Evolutionary conservation across 2,888 invertebrate genomes (phyloP), one percentile per base, ranked within the genome.

Genomic region (Torymus texanus): DNA sequence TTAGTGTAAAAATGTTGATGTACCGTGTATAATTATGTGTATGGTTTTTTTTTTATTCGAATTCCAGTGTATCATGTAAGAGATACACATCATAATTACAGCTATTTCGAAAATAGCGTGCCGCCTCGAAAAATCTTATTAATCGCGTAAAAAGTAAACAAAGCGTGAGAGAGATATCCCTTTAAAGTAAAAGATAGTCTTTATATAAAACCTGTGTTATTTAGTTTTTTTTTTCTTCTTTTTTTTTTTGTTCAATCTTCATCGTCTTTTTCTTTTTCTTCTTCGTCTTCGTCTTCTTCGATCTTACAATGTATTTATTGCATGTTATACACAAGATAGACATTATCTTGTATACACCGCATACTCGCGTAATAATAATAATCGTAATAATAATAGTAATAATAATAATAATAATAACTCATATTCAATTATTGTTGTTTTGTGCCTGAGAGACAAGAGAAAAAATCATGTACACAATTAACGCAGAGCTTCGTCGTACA

Each of bases 31-130:
- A 10, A 50, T 24, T 58, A 16, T 67, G 41, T 62, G 16, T 59
- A 51, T 65, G 14, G n/a, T n/a, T n/a, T 58, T 11, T 62, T 3
- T 65, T 53, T 53, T 51, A 41, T 41, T 56, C 51, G 4, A 24
- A 56, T 14, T 51, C 21, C 8, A 13, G 12, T 29, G n/a, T 58
- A 59, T 24, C 56, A 16, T 59, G 18, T 50, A 41, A n/a, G 18
- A 51, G 8, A 24, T 71, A 55, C 18, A 63, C 56, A 63, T 71
- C 21, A 21, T 21, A 78, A 78, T 78, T 75, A 78, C 61, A 75
- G 75, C 75, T 71, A 81, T 72, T 75, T 71, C 56, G 21, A n/a
- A 75, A 78, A 78, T 75, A 75, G 78, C 75, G 41, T 14, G 41
- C 8, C 41, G 41, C 41, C 41, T 41, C 41, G 41, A 41, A 41